phyloP scores from a whole-genome alignment of 2,888 invertebrate genomes.

The Bellardia bayeri region DNA sequence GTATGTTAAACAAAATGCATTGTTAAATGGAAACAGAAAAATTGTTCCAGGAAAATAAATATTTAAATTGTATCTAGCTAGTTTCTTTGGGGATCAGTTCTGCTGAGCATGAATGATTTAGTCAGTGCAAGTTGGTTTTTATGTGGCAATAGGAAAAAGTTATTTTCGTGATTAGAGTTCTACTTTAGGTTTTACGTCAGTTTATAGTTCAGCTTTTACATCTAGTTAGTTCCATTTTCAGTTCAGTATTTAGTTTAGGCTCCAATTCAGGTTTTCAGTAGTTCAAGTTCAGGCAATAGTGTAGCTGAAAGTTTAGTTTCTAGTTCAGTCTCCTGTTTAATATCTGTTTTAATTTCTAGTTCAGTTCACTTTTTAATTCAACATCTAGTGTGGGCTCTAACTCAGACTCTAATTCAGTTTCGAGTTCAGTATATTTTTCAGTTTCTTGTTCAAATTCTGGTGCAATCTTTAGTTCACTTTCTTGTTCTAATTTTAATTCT shows the following conservation, averaged over 20 bases:
- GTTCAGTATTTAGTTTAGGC: not conserved
- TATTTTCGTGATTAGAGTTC: not conserved
- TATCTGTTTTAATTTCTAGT: too few species aligned
- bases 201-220: not conserved
- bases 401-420: too few species aligned
- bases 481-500: too few species aligned
- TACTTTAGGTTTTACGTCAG: not conserved
- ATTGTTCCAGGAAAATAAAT: slow-evolving; percentile 31
- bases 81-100: slow-evolving; percentile 27
- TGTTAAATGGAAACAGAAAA: slow-evolving; percentile 11
- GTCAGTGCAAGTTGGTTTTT: not conserved
- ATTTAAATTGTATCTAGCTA: slow-evolving; percentile 29
- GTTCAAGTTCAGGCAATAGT: not conserved
- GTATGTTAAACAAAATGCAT: slow-evolving; percentile 6
- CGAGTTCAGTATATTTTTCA: too few species aligned
- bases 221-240: too few species aligned
- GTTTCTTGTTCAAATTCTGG: too few species aligned
- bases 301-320: not conserved
- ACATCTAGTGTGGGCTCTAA: too few species aligned
- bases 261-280: not conserved
- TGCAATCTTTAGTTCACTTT: too few species aligned
- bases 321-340: not conserved
- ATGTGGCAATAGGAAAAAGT: slow-evolving; percentile 3
- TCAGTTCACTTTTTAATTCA: too few species aligned
- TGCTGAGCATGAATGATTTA: not conserved